Conservation (phyloP, 1,140 invertebrate species). For the Lasioglossum baleicum region DNA sequence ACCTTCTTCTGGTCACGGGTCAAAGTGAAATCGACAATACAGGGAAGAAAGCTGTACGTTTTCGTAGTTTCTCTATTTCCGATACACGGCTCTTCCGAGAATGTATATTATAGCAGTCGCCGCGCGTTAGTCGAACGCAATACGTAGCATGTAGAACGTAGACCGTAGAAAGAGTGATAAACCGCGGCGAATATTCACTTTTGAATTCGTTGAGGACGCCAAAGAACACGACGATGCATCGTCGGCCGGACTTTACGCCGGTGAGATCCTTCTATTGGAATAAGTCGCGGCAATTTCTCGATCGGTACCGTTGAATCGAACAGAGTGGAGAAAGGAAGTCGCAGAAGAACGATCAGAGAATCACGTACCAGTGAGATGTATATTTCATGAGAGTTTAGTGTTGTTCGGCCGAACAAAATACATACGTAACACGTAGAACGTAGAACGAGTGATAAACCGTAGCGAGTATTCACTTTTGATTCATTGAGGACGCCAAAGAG, state of each 20-base stretch:
- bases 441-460: not conserved
- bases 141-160: not conserved
- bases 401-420: no score
- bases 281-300: not conserved
- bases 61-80: constrained; percentile 10
- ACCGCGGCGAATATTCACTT: not conserved
- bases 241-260: not conserved
- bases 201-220: not conserved
- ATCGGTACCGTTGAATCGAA: not conserved
- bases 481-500: not conserved
- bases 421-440: not conserved
- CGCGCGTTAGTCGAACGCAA: no score
- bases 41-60: constrained; percentile 7
- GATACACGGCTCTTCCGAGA: not conserved
- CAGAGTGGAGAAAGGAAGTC: no score
- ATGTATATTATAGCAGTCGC: no score
- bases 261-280: not conserved
- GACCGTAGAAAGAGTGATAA: not conserved
- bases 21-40: not conserved
- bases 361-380: no score
- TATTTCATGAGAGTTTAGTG: not conserved
- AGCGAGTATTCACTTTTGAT: not conserved
- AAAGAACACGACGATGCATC: not conserved
- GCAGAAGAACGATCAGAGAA: not conserved
- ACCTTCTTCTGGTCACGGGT: no score